These are phyloP conservation scores for Aporophyla nigra DNA, from an alignment of 2,888 invertebrate species.

Conservation along the genomic window DNA sequence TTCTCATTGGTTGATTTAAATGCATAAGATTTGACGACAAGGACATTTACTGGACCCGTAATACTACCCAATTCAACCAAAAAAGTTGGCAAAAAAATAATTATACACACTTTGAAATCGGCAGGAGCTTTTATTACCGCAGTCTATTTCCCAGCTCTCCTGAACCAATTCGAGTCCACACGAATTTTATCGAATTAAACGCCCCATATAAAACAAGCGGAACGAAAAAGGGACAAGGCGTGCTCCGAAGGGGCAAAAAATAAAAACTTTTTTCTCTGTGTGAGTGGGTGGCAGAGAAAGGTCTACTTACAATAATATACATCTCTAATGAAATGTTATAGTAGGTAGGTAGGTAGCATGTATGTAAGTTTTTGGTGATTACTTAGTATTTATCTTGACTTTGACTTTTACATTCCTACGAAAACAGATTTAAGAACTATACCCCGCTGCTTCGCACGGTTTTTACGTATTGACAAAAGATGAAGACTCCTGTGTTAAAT, in stretches of 20 bases:
- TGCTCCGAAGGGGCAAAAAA: slow-evolving; percentile 78
- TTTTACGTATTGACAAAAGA: not conserved
- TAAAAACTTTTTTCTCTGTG: slow-evolving; percentile 74
- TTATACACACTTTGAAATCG: slow-evolving; percentile 61
- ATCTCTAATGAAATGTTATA: slow-evolving; percentile 67
- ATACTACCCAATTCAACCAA: not conserved
- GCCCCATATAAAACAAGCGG: slow-evolving; percentile 86
- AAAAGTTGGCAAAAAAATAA: slow-evolving; percentile 42
- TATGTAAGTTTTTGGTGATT: slow-evolving; percentile 1
- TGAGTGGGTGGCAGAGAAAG: slow-evolving; percentile 63
- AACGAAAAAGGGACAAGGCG: slow-evolving; percentile 85
- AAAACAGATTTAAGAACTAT: not conserved
- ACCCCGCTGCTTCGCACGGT: not conserved
- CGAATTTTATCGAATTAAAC: slow-evolving; percentile 88
- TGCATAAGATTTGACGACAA: not conserved
- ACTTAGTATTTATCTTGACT: not conserved
- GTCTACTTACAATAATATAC: slow-evolving; percentile 65
- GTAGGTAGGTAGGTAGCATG: slow-evolving; percentile 24
- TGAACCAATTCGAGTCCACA: slow-evolving; percentile 83
- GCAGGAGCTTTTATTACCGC: slow-evolving; percentile 70
- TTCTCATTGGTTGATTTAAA: not conserved
- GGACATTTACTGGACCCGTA: not conserved
- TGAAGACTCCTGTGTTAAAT: no score
- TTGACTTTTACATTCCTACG: no score
- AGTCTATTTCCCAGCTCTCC: slow-evolving; percentile 77